Evolutionary conservation across 1,140 invertebrate genomes (phyloP).

Genomic region (Cydia amplana): DNA sequence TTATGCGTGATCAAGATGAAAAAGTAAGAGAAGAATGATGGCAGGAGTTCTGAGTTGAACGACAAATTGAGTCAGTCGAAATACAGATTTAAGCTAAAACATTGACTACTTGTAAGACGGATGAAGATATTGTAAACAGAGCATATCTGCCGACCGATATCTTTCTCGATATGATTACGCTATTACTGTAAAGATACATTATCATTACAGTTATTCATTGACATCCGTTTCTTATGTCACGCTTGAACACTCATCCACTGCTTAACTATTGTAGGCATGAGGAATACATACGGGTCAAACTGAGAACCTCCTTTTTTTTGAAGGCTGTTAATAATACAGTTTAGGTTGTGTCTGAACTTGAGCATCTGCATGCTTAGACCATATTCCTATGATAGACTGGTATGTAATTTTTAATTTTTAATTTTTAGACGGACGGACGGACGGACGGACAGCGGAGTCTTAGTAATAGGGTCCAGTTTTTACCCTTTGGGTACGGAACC

Average conservation of each 20-base stretch:
- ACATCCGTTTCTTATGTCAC: neutral
- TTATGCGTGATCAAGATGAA: constrained; percentile 13
- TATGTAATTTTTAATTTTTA: too few species aligned
- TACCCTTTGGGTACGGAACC: too few species aligned
- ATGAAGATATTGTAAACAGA: neutral
- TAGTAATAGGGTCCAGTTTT: too few species aligned
- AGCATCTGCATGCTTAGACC: neutral
- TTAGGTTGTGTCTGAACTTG: neutral
- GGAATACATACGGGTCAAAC: too few species aligned
- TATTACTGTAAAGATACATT: neutral
- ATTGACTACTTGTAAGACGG: neutral
- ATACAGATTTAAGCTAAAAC: neutral
- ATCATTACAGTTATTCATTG: neutral
- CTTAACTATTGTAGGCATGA: neutral
- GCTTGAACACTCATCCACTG: neutral
- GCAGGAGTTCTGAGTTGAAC: neutral
- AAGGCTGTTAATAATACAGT: neutral
- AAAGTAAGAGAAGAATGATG: neutral
- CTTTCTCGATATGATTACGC: neutral
- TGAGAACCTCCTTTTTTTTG: too few species aligned
- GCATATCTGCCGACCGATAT: constrained; percentile 8
- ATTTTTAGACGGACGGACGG: too few species aligned
- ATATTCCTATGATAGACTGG: neutral
- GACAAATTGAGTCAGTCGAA: neutral
- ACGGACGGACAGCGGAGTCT: too few species aligned